A percentile compares a stretch with the other conserved stretches of the same genome.
Conservation (phyloP, 2,888 invertebrate species). For the Caenorhabditis sinica region DNA sequence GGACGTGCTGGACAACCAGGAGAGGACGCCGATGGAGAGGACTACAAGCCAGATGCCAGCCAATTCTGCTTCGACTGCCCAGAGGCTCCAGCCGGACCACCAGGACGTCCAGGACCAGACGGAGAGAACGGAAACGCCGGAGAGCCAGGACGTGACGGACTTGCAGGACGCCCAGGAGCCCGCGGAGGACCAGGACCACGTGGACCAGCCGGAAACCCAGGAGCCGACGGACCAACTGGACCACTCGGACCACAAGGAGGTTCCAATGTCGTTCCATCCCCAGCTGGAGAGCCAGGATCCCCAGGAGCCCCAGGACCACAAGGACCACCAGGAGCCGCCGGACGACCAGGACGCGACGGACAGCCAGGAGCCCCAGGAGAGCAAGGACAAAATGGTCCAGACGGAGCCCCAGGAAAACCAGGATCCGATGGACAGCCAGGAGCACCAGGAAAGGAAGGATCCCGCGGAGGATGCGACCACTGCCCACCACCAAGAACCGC, state of each 20-base stretch:
- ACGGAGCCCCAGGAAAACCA: slow-evolving; percentile 71
- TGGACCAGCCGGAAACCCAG: slow-evolving; percentile 74
- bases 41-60: slow-evolving; percentile 64
- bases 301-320: slow-evolving; percentile 70
- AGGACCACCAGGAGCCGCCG: slow-evolving; percentile 70
- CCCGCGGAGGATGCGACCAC: slow-evolving; percentile 69
- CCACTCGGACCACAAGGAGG: slow-evolving; percentile 72
- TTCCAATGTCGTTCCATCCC: slow-evolving; percentile 69
- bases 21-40: slow-evolving; percentile 72
- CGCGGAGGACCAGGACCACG: slow-evolving; percentile 72
- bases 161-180: slow-evolving; percentile 71
- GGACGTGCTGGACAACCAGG: slow-evolving; percentile 73
- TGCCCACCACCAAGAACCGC: slow-evolving; percentile 76
- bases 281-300: slow-evolving; percentile 71
- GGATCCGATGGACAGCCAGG: slow-evolving; percentile 74
- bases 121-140: slow-evolving; percentile 78
- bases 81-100: slow-evolving; percentile 76
- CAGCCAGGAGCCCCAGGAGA: slow-evolving; percentile 73
- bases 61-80: slow-evolving; percentile 77
- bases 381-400: slow-evolving; percentile 74
- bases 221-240: slow-evolving; percentile 74
- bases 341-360: slow-evolving; percentile 75
- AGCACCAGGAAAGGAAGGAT: slow-evolving; percentile 71
- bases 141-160: slow-evolving; percentile 73
- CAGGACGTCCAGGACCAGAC: slow-evolving; percentile 73